These are phyloP conservation scores for Paedocypris sp. DNA, from an alignment of 2,113 vertebrate species.

Conservation along the genomic window DNA sequence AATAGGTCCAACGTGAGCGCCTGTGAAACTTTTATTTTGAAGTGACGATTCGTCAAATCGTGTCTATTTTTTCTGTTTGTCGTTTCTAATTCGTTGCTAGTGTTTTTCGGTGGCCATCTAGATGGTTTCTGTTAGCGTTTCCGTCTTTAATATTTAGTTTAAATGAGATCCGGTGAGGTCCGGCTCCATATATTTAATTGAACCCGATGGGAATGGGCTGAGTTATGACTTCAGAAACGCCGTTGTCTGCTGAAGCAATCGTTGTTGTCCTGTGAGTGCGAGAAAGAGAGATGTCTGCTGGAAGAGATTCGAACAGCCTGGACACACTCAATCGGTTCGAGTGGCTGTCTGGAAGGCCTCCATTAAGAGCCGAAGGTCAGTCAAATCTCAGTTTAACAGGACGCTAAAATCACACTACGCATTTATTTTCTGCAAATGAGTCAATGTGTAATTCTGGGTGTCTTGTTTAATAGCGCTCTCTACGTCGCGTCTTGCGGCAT, in stretches of 20 bases:
- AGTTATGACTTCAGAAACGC: conserved; percentile 29
- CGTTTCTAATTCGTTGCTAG: background rate
- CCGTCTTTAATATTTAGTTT: conserved; percentile 14
- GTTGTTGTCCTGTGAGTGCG: conserved; percentile 17
- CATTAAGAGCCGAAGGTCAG: conserved; percentile 71
- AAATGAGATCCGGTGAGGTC: conserved; percentile 1
- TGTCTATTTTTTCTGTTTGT: background rate
- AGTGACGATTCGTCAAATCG: background rate
- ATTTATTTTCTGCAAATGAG: background rate
- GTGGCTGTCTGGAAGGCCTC: conserved; percentile 72
- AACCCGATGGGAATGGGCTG: conserved; percentile 33
- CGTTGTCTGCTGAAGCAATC: conserved; percentile 30
- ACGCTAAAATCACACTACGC: background rate
- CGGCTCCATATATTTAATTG: background rate
- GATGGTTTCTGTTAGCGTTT: background rate
- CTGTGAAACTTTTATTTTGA: conserved; percentile 28
- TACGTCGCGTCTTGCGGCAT: too few species aligned
- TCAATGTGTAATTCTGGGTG: too few species aligned
- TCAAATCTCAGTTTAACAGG: conserved; percentile 28
- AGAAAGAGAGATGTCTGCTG: conserved; percentile 51
- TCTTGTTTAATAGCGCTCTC: too few species aligned
- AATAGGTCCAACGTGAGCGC: too few species aligned
- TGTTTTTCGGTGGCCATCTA: background rate
- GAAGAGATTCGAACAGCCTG: conserved; percentile 40
- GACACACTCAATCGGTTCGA: conserved; percentile 71